Evolutionary conservation across 35 echinoderm and acorn worm species (phyloP).

Genomic region (Ophiothrix spiculata): DNA sequence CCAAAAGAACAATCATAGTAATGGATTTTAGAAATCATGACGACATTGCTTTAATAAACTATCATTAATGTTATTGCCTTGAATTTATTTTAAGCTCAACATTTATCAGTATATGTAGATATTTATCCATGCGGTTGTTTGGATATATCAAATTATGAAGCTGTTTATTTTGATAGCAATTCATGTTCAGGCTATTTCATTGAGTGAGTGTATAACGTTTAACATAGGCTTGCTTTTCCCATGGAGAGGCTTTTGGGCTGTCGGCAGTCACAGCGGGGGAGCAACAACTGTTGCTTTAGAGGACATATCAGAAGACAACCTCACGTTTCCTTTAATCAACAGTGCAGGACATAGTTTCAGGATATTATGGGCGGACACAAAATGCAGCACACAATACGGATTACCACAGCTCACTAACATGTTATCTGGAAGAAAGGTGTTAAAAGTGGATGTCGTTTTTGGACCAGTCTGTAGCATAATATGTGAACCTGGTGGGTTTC

Average conservation of each 20-base stretch:
- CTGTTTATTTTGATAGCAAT: no score
- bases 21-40: no score
- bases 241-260: not conserved
- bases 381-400: not conserved
- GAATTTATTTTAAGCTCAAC: no score
- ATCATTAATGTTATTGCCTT: no score
- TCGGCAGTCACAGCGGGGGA: not conserved
- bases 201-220: no score
- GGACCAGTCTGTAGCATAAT: conserved; percentile 61
- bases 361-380: not conserved
- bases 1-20: no score
- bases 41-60: no score
- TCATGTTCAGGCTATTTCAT: no score
- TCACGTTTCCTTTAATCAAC: not conserved
- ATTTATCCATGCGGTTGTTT: no score
- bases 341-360: not conserved
- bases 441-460: conserved; percentile 51
- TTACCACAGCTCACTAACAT: not conserved
- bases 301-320: not conserved
- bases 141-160: no score
- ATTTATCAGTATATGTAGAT: no score
- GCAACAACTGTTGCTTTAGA: not conserved
- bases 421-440: not conserved
- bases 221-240: no score
- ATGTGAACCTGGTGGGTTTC: conserved; percentile 59